Conservation (phyloP, 2,888 invertebrate species). For the Orthosia gracilis region DNA sequence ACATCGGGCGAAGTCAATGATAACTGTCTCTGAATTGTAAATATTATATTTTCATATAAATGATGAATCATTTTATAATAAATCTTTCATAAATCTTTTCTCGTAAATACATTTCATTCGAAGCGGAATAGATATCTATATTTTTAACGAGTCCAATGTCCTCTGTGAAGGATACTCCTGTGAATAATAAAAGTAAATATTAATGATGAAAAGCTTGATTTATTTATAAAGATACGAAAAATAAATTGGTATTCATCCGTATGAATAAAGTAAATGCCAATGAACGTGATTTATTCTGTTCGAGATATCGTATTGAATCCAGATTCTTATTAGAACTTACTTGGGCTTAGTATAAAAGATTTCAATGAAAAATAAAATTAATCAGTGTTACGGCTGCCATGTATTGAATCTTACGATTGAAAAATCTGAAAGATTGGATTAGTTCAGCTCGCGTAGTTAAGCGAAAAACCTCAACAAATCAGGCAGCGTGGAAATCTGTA, state of each 20-base stretch:
- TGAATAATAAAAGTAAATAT: neutral
- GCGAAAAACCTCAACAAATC: neutral
- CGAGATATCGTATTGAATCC: neutral
- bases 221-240: slow-evolving; percentile 3
- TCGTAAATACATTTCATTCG: neutral
- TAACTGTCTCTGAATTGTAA: slow-evolving; percentile 1
- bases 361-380: neutral
- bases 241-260: slow-evolving; percentile 4
- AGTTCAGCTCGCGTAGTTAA: neutral
- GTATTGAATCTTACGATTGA: neutral
- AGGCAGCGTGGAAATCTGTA: too few relatives aligned
- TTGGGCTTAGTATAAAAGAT: neutral
- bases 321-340: slow-evolving; percentile 1
- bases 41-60: neutral
- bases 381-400: neutral
- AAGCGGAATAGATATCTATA: neutral
- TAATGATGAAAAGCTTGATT: neutral
- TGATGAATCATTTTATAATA: neutral
- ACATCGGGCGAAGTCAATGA: slow-evolving; percentile 3
- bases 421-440: neutral
- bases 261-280: slow-evolving; percentile 1
- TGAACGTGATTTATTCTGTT: slow-evolving; percentile 14
- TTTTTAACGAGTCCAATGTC: slow-evolving; percentile 34
- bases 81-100: neutral
- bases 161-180: neutral